Evolutionary conservation across 2,888 invertebrate species (phyloP).

Genomic region (Leptopilina syphax): DNA sequence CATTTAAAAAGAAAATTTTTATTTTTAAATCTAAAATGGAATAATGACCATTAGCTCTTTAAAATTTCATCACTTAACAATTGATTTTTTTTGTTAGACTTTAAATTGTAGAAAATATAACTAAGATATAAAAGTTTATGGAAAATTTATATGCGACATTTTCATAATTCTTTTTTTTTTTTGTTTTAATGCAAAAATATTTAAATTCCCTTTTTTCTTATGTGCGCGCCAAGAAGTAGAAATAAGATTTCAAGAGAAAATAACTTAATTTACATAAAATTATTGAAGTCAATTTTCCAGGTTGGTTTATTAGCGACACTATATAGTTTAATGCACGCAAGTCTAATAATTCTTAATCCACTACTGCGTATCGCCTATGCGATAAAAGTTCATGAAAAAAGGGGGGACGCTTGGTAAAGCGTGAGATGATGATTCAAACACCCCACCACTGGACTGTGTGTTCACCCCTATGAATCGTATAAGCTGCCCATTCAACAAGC

Average conservation of each 20-base stretch:
- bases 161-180: neutral
- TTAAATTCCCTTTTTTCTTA: neutral
- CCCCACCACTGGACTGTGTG: constrained; percentile 19
- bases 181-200: constrained; percentile 5
- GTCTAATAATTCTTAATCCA: constrained; percentile 30
- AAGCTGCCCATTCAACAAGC: constrained; percentile 34
- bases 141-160: too few relatives aligned
- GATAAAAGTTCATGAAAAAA: constrained; percentile 33
- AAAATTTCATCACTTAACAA: neutral
- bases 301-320: constrained; percentile 13
- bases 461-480: constrained; percentile 30
- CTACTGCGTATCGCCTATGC: constrained; percentile 29
- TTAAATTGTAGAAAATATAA: neutral
- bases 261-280: constrained; percentile 14
- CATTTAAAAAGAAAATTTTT: neutral
- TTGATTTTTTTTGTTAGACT: neutral
- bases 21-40: too few relatives aligned
- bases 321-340: constrained; percentile 27
- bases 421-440: constrained; percentile 39
- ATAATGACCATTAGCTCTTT: neutral
- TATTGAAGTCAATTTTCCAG: neutral
- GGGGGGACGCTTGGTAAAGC: constrained; percentile 35
- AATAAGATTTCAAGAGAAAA: neutral
- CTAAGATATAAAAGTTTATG: too few relatives aligned
- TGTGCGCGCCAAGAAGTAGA: too few relatives aligned